Conservation (phyloP, 1,140 invertebrate species). For the Luehdorfia chinensis region DNA sequence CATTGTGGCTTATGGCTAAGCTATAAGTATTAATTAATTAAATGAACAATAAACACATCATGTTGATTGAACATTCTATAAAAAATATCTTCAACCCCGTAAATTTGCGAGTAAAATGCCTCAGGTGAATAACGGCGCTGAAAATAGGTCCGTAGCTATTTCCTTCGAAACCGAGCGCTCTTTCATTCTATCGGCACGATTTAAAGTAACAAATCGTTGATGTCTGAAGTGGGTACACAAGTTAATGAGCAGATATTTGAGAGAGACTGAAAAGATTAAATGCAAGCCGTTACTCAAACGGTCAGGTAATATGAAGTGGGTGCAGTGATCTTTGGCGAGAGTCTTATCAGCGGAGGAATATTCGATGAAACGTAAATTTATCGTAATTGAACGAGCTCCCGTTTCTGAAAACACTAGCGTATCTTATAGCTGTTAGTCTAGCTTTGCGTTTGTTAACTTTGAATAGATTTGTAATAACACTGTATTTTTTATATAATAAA, state of each 20-base stretch:
- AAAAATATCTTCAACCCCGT: conserved; percentile 32
- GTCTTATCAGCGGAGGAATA: conserved; percentile 2
- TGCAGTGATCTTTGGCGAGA: conserved; percentile 25
- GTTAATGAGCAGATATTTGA: conserved; percentile 72
- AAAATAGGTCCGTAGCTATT: conserved; percentile 33
- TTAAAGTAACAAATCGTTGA: conserved; percentile 68
- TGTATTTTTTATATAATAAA: too few species aligned
- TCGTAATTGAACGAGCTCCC: not conserved
- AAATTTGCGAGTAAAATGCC: conserved; percentile 28
- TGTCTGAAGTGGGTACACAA: conserved; percentile 70
- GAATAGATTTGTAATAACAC: too few species aligned
- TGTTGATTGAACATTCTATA: conserved; percentile 46
- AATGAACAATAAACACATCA: conserved; percentile 32
- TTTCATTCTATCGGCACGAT: conserved; percentile 64
- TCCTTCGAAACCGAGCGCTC: conserved; percentile 42
- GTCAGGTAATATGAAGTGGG: conserved; percentile 39
- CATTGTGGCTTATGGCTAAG: too few species aligned
- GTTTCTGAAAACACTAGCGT: too few species aligned
- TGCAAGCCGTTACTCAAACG: conserved; percentile 55
- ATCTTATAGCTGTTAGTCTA: too few species aligned
- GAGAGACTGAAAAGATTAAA: conserved; percentile 67
- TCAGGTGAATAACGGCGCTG: conserved; percentile 36
- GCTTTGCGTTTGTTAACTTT: too few species aligned
- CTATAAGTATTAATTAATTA: conserved; percentile 60
- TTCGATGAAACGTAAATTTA: conserved; percentile 8